Percentiles rank a stretch among this genome's conserved stretches.
Evolutionary conservation across 2,888 invertebrate species (phyloP).

Genomic region (Nomada fabriciana): DNA sequence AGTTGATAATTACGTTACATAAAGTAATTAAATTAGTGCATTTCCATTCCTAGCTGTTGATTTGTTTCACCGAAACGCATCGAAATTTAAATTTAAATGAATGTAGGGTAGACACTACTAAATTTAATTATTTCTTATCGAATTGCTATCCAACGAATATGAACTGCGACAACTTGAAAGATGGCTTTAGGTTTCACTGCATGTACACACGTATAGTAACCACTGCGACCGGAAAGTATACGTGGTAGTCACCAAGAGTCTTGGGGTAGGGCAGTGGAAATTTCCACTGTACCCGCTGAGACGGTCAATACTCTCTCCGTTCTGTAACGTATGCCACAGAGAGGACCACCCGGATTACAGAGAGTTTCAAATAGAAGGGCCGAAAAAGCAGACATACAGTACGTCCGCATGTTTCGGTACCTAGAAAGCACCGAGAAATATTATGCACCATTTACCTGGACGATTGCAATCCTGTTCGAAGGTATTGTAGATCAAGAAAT

Average conservation of each 20-base stretch:
- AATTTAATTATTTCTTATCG: conserved; percentile 20
- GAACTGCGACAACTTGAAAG: conserved; percentile 37
- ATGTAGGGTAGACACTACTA: neutral
- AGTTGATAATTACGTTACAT: neutral
- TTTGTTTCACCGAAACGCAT: neutral
- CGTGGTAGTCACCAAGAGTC: conserved; percentile 71
- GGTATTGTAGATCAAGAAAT: neutral
- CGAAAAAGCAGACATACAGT: conserved; percentile 18
- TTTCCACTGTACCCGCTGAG: conserved; percentile 82
- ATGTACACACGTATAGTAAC: conserved; percentile 43
- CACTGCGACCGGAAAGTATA: conserved; percentile 60
- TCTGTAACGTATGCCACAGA: conserved; percentile 73
- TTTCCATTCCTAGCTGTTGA: no score
- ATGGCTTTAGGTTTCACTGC: conserved; percentile 36
- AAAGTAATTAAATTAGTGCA: neutral
- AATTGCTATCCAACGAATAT: conserved; percentile 21
- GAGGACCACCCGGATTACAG: conserved; percentile 70
- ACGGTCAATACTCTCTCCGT: conserved; percentile 83
- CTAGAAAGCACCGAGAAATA: neutral
- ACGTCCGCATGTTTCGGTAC: neutral
- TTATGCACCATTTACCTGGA: neutral
- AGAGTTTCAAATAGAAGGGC: conserved; percentile 62
- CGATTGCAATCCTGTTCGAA: no score
- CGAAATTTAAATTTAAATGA: neutral
- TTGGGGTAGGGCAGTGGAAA: conserved; percentile 84